These are phyloP conservation scores for Agrilus biguttatus DNA, from an alignment of 2,888 invertebrate species.

Conservation along the genomic window DNA sequence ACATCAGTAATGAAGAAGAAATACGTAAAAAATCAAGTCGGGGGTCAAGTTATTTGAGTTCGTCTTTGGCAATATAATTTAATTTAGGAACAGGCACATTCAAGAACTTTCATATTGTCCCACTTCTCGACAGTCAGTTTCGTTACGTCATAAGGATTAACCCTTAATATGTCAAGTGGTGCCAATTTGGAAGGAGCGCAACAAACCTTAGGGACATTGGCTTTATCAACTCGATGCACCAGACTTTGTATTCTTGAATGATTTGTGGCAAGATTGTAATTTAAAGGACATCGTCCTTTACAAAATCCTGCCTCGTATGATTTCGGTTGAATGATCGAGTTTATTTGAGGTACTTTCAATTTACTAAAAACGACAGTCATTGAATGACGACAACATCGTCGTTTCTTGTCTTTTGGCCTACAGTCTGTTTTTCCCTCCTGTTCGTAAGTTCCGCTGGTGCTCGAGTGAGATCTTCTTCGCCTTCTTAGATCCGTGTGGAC, in stretches of 20 bases:
- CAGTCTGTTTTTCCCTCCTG: constrained; percentile 38
- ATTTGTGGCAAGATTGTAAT: constrained; percentile 54
- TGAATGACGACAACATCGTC: constrained; percentile 48
- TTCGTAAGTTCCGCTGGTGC: constrained; percentile 16
- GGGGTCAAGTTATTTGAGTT: constrained; percentile 2
- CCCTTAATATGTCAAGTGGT: constrained; percentile 48
- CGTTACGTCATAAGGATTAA: constrained; percentile 45
- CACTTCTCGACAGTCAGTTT: constrained; percentile 51
- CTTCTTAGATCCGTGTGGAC: constrained; percentile 20
- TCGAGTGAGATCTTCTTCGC: constrained; percentile 18
- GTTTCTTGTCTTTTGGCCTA: constrained; percentile 25
- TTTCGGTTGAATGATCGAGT: constrained; percentile 49
- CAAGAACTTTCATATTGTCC: constrained; percentile 55
- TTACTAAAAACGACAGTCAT: constrained; percentile 52
- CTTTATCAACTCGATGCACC: constrained; percentile 45
- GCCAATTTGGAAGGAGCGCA: constrained; percentile 55
- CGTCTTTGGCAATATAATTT: constrained; percentile 16
- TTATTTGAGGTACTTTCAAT: constrained; percentile 32
- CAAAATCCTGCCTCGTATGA: constrained; percentile 58
- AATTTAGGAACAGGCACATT: constrained; percentile 54
- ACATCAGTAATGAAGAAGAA: too few relatives aligned
- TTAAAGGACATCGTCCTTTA: constrained; percentile 51
- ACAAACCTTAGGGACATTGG: constrained; percentile 41
- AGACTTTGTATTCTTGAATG: constrained; percentile 56
- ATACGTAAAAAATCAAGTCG: constrained; percentile 2